Conservation (phyloP, 2,113 vertebrate species). For the Progne subis region DNA sequence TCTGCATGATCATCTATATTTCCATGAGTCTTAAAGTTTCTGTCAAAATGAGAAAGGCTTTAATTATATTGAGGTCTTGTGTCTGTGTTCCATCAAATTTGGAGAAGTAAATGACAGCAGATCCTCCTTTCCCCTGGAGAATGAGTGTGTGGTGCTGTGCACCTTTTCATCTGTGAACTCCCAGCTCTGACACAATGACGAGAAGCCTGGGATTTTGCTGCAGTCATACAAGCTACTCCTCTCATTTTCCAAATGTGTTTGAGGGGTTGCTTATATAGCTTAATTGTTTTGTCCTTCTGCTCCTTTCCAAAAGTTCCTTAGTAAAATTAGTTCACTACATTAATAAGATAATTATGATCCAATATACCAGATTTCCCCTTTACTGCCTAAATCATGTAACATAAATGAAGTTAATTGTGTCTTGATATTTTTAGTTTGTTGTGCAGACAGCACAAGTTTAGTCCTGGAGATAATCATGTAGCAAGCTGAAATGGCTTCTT, state of each 20-base stretch:
- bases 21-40: background rate
- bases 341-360: background rate
- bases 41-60: background rate
- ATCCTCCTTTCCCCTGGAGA: background rate
- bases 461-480: background rate
- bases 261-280: background rate
- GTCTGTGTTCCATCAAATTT: background rate
- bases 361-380: background rate
- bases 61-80: background rate
- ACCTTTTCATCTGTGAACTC: background rate
- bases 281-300: background rate
- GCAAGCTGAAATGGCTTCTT: background rate
- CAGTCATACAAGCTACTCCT: background rate
- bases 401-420: background rate
- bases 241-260: background rate
- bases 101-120: conserved; percentile 1
- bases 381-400: background rate
- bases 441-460: background rate
- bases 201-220: background rate
- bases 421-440: background rate
- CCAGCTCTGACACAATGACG: background rate
- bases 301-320: background rate
- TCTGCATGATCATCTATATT: background rate
- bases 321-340: background rate
- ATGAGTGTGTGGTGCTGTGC: rapidly evolving